Percentiles rank a stretch among this genome's conserved stretches.
Evolutionary conservation across 2,797 vertebrate genomes (phyloP).

Genomic region (Gila robusta): DNA sequence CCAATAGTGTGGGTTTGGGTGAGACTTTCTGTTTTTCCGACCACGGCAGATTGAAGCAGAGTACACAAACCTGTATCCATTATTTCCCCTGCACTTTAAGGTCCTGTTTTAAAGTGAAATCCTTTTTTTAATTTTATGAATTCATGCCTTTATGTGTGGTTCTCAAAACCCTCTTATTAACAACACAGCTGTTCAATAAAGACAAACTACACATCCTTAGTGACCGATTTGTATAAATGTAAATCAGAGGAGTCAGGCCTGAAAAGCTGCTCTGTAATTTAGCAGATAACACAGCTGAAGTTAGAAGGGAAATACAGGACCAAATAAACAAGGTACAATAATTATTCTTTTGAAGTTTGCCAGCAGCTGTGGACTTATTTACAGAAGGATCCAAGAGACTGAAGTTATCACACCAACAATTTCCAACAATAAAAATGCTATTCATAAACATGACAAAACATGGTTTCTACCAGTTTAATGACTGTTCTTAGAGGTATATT

Average conservation of each 20-base stretch:
- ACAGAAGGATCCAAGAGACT: constrained; percentile 14
- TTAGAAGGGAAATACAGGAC: constrained; percentile 42
- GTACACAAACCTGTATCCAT: background rate
- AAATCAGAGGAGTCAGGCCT: constrained; percentile 24
- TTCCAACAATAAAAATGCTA: constrained; percentile 52
- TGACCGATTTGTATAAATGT: constrained; percentile 30
- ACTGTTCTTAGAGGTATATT: constrained; percentile 7
- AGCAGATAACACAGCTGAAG: constrained; percentile 48
- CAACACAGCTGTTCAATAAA: constrained; percentile 34
- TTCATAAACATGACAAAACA: constrained; percentile 44
- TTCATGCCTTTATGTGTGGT: constrained; percentile 24
- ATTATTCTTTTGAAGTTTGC: constrained; percentile 49
- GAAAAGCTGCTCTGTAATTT: constrained; percentile 53
- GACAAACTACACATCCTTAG: background rate
- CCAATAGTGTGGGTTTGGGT: background rate
- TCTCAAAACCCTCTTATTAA: constrained; percentile 28
- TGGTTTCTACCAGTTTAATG: constrained; percentile 51
- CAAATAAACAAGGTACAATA: constrained; percentile 50
- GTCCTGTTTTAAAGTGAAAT: background rate
- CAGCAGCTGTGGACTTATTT: constrained; percentile 44
- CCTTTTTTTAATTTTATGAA: background rate
- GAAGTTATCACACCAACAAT: constrained; percentile 58
- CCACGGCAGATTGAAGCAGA: background rate
- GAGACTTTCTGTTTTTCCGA: background rate
- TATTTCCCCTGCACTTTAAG: background rate